Conservation (phyloP, 1,140 invertebrate species). For the Lucilia sericata region DNA sequence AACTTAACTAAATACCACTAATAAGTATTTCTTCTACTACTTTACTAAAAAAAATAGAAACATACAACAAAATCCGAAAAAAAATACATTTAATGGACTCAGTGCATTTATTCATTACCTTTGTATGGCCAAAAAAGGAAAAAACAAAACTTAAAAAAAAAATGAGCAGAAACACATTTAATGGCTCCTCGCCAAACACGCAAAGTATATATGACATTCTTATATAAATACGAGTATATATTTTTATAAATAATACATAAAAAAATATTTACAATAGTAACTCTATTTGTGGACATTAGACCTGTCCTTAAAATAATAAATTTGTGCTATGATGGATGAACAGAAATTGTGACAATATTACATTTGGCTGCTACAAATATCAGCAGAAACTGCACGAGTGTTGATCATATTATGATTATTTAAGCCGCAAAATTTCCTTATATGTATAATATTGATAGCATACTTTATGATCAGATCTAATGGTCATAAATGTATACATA, state of each 20-base stretch:
- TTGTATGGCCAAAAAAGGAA: not conserved
- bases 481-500: no score
- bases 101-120: constrained; percentile 2
- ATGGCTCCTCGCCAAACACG: not conserved
- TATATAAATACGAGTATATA: not conserved
- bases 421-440: no score
- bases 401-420: no score
- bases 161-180: not conserved
- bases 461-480: no score
- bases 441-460: no score
- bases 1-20: not conserved
- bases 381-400: no score
- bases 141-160: not conserved
- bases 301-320: no score
- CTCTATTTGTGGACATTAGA: not conserved
- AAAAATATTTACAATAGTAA: not conserved
- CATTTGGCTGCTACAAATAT: no score
- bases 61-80: not conserved
- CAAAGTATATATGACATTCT: not conserved
- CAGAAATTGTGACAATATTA: no score
- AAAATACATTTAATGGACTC: not conserved
- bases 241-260: not conserved
- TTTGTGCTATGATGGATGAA: no score
- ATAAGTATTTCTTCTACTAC: not conserved
- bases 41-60: not conserved